A percentile compares a stretch with the other conserved stretches of the same genome.
These are phyloP conservation scores for Tonatia bakeri DNA, from an alignment of 2,113 vertebrate species.

Conservation along the genomic window DNA sequence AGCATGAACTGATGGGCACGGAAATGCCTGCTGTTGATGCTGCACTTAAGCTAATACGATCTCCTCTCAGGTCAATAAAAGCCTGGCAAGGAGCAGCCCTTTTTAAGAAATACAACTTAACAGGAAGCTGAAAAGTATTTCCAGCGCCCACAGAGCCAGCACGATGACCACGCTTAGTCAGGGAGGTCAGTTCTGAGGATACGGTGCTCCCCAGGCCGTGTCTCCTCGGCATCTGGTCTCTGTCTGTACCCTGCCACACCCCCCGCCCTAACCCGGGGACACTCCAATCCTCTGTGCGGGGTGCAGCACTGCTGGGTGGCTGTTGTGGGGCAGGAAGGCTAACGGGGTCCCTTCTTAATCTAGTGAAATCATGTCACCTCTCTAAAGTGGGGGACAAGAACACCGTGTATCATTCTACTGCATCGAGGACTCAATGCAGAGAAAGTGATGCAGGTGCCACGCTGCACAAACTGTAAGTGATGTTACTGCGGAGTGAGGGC, in stretches of 20 bases:
- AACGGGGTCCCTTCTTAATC: fast-evolving
- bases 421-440: fast-evolving
- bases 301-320: not conserved
- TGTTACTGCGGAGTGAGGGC: not conserved
- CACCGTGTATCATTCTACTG: fast-evolving
- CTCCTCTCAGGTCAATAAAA: not conserved
- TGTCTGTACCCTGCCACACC: not conserved
- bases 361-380: not conserved
- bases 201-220: not conserved
- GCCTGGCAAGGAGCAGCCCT: not conserved
- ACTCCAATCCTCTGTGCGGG: no score
- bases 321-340: not conserved
- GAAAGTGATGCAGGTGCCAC: fast-evolving
- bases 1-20: not conserved
- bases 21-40: not conserved
- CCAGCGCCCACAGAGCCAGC: not conserved
- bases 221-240: not conserved
- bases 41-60: not conserved
- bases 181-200: not conserved
- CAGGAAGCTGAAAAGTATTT: not conserved
- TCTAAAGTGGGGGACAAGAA: not conserved
- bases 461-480: fast-evolving
- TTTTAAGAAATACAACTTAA: not conserved
- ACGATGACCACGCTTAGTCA: no score
- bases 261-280: no score